Base-by-base conservation (phyloP, 2,113 vertebrate genomes). In the Camarhynchus parvulus region DNA sequence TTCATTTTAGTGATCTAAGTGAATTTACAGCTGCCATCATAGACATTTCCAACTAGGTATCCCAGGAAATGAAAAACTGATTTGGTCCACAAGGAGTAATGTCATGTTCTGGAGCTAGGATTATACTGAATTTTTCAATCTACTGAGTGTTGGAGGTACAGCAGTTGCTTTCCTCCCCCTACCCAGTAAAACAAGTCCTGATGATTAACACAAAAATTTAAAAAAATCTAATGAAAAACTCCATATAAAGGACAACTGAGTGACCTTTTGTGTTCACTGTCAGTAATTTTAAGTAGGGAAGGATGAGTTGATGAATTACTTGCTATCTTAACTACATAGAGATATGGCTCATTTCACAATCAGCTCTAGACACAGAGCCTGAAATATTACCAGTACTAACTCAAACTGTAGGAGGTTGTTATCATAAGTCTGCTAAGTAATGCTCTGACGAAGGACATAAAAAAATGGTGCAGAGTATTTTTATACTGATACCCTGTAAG, bases 401-500 rank as follows among this genome's bases (percentile, higher is more conserved):
- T 67, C n/a, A 66, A 90, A 66, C 49, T 47, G 17, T 62, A 87
- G 55, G 20, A 95, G 18, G 42, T 46, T 94, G 59, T 83, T 37
- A 83, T 17, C 44, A 15, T 62, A 68, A 59, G 35, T 74, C 63
- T 87, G 44, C 75, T 77, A 93, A 83, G 61, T n/a, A 69, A 49
- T 44, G 55, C 63, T 79, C 79, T 83, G 52, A 96, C 30, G 30
- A 73, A 88, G 85, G 87, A 77, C 76, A 76, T 7, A 37, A 92
- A 93, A 46, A 93, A 91, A 27, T 42, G 73, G 83, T 87, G 83
- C 83, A 80, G 93, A 90, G 61, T 98, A 97, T 97, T 98, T 98
- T 97, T 97, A 97, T 89, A 86, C 88, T 67, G 84, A 96, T 59
- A 68, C 33, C 46, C 68, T 97, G 96, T 96, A 97, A 97, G 74